phyloP scores from a whole-genome alignment of 2,797 vertebrate species.

The Arnoldichthys spilopterus region DNA sequence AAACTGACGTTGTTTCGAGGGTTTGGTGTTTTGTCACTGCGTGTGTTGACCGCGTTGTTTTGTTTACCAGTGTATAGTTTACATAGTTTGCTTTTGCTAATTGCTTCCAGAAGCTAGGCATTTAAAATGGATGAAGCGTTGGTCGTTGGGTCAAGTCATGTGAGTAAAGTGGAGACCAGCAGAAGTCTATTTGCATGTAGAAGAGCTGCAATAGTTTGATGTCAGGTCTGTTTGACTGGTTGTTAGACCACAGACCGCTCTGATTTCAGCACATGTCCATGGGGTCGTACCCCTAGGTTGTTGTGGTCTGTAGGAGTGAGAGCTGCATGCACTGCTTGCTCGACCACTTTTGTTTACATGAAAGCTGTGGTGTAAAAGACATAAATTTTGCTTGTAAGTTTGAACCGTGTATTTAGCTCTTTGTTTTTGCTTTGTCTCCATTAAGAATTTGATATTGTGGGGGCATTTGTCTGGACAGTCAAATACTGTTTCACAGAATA shows the following conservation, averaged over 20 bases:
- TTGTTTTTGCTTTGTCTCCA: too few relatives aligned
- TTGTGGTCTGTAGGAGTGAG: not conserved
- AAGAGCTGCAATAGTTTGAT: not conserved
- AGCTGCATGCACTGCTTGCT: too few relatives aligned
- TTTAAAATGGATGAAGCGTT: not conserved
- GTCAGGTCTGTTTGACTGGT: not conserved
- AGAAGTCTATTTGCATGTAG: too few relatives aligned
- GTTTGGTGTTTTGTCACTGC: too few relatives aligned
- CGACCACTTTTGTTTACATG: too few relatives aligned
- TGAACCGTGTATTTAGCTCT: too few relatives aligned
- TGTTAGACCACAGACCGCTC: slow-evolving; percentile 20
- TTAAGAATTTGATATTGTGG: not conserved
- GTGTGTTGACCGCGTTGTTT: too few relatives aligned
- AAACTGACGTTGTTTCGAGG: too few relatives aligned
- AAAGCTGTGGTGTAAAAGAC: too few relatives aligned
- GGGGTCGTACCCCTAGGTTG: not conserved
- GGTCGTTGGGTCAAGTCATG: not conserved
- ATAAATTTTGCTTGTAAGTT: too few relatives aligned
- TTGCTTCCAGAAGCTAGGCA: not conserved
- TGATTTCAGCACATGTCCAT: not conserved
- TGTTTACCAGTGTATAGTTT: not conserved
- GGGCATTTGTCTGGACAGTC: not conserved
- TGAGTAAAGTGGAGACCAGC: too few relatives aligned
- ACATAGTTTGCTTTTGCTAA: not conserved
- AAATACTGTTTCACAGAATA: too few relatives aligned